These are phyloP conservation scores for Drosophila subquinaria DNA, from an alignment of 2,888 invertebrate species.

Conservation along the genomic window DNA sequence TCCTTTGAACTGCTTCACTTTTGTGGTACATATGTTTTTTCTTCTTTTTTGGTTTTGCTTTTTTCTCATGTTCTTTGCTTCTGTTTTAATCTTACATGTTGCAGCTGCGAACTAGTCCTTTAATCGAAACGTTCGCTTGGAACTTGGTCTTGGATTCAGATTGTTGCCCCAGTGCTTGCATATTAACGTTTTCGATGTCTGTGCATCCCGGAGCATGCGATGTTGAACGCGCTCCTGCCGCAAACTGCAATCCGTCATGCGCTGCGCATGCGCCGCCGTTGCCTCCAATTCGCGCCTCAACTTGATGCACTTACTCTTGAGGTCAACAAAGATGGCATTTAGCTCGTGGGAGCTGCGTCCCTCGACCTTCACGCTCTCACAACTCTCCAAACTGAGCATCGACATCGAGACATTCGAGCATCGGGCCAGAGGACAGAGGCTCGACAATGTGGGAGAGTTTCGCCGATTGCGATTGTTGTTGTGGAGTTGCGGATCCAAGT, in stretches of 20 bases:
- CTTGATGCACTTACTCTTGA: slow-evolving; percentile 62
- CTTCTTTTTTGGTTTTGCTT: background rate
- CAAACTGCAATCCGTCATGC: slow-evolving; percentile 28
- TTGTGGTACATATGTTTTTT: slow-evolving; percentile 2
- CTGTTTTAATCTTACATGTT: background rate
- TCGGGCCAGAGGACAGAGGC: background rate
- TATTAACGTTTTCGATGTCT: slow-evolving; percentile 26
- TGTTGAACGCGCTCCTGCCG: slow-evolving; percentile 50
- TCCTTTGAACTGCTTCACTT: slow-evolving; percentile 19
- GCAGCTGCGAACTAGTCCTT: slow-evolving; percentile 8
- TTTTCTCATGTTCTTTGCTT: background rate
- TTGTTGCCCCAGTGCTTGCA: slow-evolving; percentile 43
- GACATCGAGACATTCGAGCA: slow-evolving; percentile 21
- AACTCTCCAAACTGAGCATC: slow-evolving; percentile 21
- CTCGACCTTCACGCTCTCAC: slow-evolving; percentile 8
- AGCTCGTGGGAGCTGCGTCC: slow-evolving; percentile 55
- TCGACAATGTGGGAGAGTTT: background rate
- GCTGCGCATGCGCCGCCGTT: slow-evolving; percentile 43
- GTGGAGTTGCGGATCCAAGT: background rate
- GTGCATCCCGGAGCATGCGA: slow-evolving; percentile 37
- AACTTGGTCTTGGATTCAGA: background rate
- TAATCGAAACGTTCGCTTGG: background rate
- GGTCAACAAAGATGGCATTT: slow-evolving; percentile 46
- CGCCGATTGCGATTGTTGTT: background rate
- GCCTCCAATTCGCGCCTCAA: slow-evolving; percentile 60